A percentile compares a stretch with the other conserved stretches of the same genome.
Evolutionary conservation across 2,797 vertebrate species (phyloP).

Genomic region (Pipistrellus pipistrellus): DNA sequence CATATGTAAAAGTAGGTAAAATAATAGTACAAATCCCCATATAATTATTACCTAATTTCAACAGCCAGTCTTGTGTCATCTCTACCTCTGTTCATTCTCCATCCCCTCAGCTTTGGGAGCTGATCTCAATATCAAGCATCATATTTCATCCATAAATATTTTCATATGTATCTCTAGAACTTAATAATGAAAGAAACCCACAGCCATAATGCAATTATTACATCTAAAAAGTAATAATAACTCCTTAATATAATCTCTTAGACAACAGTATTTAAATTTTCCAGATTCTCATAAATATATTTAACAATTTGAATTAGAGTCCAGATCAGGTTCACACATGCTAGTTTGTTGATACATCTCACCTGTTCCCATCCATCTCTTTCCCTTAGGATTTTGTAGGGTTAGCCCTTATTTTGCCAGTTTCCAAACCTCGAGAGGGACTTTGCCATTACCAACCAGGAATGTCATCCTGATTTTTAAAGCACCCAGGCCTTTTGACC

Average conservation of each 20-base stretch:
- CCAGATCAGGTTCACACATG: not conserved
- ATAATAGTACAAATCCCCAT: not conserved
- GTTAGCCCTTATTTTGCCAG: not conserved
- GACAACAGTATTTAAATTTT: not conserved
- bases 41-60: not conserved
- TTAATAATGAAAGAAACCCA: not conserved
- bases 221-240: not conserved
- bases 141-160: conserved; percentile 24
- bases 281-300: not conserved
- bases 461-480: conserved; percentile 3
- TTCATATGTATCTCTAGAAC: not conserved
- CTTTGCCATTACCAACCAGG: not conserved
- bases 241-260: not conserved
- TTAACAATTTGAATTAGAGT: not conserved
- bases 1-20: conserved; percentile 8
- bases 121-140: not conserved
- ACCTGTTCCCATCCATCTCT: not conserved
- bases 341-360: not conserved
- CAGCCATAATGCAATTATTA: not conserved
- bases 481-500: not conserved
- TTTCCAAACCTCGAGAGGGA: not conserved
- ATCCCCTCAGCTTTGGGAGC: not conserved
- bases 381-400: not conserved
- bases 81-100: not conserved
- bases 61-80: not conserved